phyloP scores from a whole-genome alignment of 1,140 invertebrate species.

The Polypedilum pembai region DNA sequence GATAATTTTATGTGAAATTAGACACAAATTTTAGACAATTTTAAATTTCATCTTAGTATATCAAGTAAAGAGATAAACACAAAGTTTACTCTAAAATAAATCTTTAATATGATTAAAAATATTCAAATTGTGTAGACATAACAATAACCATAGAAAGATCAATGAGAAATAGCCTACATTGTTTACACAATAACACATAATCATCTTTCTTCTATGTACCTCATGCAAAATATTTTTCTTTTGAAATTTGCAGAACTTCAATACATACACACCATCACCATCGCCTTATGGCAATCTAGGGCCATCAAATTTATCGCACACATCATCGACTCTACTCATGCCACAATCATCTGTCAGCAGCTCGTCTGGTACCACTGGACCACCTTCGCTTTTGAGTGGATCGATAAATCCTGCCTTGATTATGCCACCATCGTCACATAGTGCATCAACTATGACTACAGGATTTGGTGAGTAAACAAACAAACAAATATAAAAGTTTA shows the following conservation, averaged over 20 bases:
- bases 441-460: not conserved
- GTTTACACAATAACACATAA: too few species aligned
- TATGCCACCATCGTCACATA: not conserved
- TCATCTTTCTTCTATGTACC: too few species aligned
- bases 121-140: too few species aligned
- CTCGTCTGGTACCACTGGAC: not conserved
- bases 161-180: too few species aligned
- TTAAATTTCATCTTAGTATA: too few species aligned
- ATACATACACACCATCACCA: constrained; percentile 37
- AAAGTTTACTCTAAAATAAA: too few species aligned
- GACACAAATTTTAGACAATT: too few species aligned
- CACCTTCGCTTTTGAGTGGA: not conserved
- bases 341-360: constrained; percentile 24
- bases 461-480: not conserved
- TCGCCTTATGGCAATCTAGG: constrained; percentile 37
- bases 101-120: too few species aligned
- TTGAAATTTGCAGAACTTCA: constrained; percentile 36
- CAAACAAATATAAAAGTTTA: too few species aligned
- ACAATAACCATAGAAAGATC: too few species aligned
- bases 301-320: constrained; percentile 34
- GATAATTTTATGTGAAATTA: too few species aligned
- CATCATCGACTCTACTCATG: constrained; percentile 31
- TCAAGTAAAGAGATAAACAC: too few species aligned
- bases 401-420: constrained; percentile 24
- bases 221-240: not conserved